Evolutionary conservation across 1,140 invertebrate species (phyloP).

Genomic region (Oreohelix idahoensis): DNA sequence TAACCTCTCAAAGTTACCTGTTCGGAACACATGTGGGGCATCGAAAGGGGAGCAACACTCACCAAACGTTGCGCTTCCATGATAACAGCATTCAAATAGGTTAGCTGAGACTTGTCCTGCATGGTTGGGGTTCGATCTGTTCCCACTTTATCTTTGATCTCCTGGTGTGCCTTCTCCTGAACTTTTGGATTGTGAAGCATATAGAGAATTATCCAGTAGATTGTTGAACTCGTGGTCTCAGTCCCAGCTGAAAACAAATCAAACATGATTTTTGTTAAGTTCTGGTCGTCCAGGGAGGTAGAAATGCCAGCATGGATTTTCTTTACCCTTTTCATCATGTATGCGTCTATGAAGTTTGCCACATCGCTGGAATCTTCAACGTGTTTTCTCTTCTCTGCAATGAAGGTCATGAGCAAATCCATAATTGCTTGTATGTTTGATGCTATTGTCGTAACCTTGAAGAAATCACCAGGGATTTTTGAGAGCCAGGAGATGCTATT

Average conservation of each 20-base stretch:
- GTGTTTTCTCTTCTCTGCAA: background rate
- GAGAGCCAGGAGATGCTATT: conserved; percentile 45
- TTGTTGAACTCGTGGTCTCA: conserved; percentile 88
- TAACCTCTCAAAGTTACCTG: conserved; percentile 62
- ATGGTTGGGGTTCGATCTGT: conserved; percentile 34
- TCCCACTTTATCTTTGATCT: conserved; percentile 79
- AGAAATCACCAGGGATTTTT: conserved; percentile 47
- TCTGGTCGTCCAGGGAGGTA: conserved; percentile 19
- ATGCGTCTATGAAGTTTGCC: conserved; percentile 48
- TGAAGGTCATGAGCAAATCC: background rate
- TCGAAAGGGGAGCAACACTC: conserved; percentile 62
- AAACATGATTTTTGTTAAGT: conserved; percentile 31
- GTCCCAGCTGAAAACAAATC: conserved; percentile 82
- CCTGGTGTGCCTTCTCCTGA: conserved; percentile 86
- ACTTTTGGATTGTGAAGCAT: conserved; percentile 83
- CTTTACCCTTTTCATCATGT: conserved; percentile 42
- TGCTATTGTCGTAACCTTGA: conserved; percentile 39
- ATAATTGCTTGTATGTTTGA: conserved; percentile 31
- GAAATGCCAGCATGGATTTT: conserved; percentile 1
- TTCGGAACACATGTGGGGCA: conserved; percentile 56
- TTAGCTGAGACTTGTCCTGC: conserved; percentile 45
- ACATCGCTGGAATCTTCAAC: conserved; percentile 26
- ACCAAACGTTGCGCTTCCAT: conserved; percentile 44
- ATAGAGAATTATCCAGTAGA: conserved; percentile 89
- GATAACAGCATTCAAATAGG: conserved; percentile 53